Base-by-base conservation (phyloP, 2,888 invertebrate species). In the Cheilosia grossa region DNA sequence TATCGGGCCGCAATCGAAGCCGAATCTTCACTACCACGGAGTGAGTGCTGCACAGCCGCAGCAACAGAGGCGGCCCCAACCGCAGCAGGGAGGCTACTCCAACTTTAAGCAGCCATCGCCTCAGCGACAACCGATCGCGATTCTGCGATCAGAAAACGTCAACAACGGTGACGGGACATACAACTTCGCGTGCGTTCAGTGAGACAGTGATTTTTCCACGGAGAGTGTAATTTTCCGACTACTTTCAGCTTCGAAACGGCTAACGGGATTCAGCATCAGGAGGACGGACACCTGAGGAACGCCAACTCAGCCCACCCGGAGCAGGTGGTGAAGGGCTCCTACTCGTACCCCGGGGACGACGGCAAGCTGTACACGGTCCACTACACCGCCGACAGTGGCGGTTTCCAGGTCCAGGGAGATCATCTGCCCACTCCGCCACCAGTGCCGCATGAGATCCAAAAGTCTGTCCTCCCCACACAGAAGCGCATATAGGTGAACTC, bases 381-480 rank as follows among this genome's bases (percentile, higher is more conserved):
- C 88, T 96, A 96, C 89, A 93, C 95, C 74, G 96, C 96, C 69
- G 96, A 96, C 90, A 94, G 95, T 88, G 95, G 95, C 89, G 96
- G 96, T 75, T 96, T 96, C 92, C 94, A 95, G 89, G 95, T 96
- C 13, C 94, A 94, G 88, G 96, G 96, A 66, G 95, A 95, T 51
- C 96, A 96, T 91, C 91, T 96, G 88, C 96, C 96, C 49, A 95
- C 95, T 40, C 94, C 96, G 7, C 96, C 96, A 47, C 95, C 96
- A 27, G 93, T 96, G 87, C 96, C 96, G 40, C 94, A 87, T 73
- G 88, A 87, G 30, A 88, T 88, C 70, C 78, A 82, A 86, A 86
- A 87, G 88, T 88, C 66, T 67, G 64, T 63, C 17, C 53, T 51
- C 13, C 27, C 59, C 44, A 17, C n/a, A 17, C 44, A 47, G 9